These are phyloP conservation scores for Pasiphila rectangulata DNA, from an alignment of 2,888 invertebrate species.

Conservation along the genomic window DNA sequence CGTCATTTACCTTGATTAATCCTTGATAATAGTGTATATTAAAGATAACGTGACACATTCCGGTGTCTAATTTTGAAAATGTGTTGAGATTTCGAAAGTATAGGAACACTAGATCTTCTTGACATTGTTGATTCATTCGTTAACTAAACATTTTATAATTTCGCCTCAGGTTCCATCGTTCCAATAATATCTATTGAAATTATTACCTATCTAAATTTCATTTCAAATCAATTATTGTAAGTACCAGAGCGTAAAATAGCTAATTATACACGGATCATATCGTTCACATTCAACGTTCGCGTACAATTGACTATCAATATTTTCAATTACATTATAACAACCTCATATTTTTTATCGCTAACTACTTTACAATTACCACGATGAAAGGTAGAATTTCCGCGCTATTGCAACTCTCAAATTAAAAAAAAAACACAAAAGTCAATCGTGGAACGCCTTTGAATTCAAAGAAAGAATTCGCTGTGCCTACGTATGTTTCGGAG, in stretches of 20 bases:
- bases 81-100: no score
- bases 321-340: slow-evolving; percentile 49
- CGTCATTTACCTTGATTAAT: no score
- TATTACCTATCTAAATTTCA: not conserved
- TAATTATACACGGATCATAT: slow-evolving; percentile 62
- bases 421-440: slow-evolving; percentile 55
- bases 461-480: slow-evolving; percentile 60
- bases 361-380: slow-evolving; percentile 64
- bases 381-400: slow-evolving; percentile 59
- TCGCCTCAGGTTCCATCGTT: no score
- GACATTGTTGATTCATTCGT: no score
- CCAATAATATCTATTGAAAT: no score
- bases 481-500: slow-evolving; percentile 56
- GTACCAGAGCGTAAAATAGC: slow-evolving; percentile 27
- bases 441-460: slow-evolving; percentile 70
- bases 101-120: no score
- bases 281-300: slow-evolving; percentile 50
- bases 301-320: slow-evolving; percentile 51
- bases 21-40: no score
- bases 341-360: slow-evolving; percentile 52
- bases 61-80: no score
- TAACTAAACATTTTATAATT: no score
- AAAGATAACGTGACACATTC: no score
- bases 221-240: not conserved
- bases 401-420: slow-evolving; percentile 54